These are phyloP conservation scores for Ispidina picta DNA, from an alignment of 2,797 vertebrate species.

Conservation along the genomic window DNA sequence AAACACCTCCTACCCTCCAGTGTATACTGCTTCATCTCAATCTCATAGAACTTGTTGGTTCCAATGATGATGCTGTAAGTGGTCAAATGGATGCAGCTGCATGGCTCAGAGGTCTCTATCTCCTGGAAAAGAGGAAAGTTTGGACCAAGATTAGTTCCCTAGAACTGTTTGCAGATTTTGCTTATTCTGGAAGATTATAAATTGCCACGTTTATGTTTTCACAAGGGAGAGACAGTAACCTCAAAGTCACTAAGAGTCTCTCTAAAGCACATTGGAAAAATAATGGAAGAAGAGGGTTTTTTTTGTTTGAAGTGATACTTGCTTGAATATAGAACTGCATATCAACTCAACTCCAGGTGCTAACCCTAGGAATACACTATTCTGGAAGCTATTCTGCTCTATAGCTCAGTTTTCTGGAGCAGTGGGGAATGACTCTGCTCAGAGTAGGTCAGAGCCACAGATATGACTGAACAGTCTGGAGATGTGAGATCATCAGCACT, in stretches of 20 bases:
- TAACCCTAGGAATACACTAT: not conserved
- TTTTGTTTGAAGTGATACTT: not conserved
- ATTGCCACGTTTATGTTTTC: not conserved
- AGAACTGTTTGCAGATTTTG: not conserved
- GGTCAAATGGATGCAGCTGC: conserved; percentile 97
- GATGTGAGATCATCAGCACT: not conserved
- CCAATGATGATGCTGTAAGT: conserved; percentile 97
- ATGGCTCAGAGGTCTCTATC: conserved; percentile 97
- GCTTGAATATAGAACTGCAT: not conserved
- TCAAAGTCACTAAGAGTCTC: not conserved
- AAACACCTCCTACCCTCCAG: conserved; percentile 85
- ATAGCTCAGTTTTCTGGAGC: not conserved
- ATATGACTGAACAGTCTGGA: not conserved
- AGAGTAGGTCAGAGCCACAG: not conserved
- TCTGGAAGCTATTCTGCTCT: not conserved
- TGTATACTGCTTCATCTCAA: conserved; percentile 99
- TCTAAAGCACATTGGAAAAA: not conserved
- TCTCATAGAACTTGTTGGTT: conserved; percentile 99
- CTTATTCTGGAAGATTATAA: not conserved
- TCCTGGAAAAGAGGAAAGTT: conserved; percentile 79
- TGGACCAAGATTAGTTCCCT: not conserved
- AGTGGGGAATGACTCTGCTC: not conserved
- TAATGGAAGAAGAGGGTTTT: not conserved
- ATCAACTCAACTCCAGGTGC: not conserved
- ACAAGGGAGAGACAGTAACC: not conserved